phyloP scores from a whole-genome alignment of 2,888 invertebrate species.

The Phaonia tiefii region DNA sequence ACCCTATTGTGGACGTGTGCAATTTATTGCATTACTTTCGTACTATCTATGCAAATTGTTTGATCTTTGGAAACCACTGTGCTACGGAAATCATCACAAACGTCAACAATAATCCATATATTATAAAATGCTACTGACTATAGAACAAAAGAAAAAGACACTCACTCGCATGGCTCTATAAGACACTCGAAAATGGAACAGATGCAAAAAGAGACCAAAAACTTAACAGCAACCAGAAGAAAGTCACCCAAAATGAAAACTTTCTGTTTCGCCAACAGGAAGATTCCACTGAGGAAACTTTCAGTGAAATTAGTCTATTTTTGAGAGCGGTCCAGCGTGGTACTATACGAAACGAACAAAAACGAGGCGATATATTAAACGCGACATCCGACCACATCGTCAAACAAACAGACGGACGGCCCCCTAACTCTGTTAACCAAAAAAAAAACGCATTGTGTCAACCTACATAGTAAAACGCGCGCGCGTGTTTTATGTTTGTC shows the following conservation, averaged over 20 bases:
- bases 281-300: conserved; percentile 52
- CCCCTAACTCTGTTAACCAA: not conserved
- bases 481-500: no score
- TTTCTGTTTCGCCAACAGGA: conserved; percentile 47
- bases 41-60: no score
- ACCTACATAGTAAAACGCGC: conserved; percentile 21
- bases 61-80: conserved; percentile 23
- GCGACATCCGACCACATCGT: conserved; percentile 38
- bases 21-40: no score
- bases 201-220: conserved; percentile 35
- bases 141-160: conserved; percentile 47
- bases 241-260: conserved; percentile 50
- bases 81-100: not conserved
- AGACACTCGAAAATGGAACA: conserved; percentile 36
- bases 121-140: conserved; percentile 51
- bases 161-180: conserved; percentile 40
- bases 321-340: conserved; percentile 79
- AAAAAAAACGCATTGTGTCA: conserved; percentile 14
- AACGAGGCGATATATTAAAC: conserved; percentile 26
- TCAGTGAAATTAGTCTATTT: conserved; percentile 76
- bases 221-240: conserved; percentile 27
- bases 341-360: conserved; percentile 62
- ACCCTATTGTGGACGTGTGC: no score
- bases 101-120: not conserved
- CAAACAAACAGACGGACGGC: conserved; percentile 6